Conservation (phyloP, 2,113 vertebrate species). For the Eulemur macaco region DNA sequence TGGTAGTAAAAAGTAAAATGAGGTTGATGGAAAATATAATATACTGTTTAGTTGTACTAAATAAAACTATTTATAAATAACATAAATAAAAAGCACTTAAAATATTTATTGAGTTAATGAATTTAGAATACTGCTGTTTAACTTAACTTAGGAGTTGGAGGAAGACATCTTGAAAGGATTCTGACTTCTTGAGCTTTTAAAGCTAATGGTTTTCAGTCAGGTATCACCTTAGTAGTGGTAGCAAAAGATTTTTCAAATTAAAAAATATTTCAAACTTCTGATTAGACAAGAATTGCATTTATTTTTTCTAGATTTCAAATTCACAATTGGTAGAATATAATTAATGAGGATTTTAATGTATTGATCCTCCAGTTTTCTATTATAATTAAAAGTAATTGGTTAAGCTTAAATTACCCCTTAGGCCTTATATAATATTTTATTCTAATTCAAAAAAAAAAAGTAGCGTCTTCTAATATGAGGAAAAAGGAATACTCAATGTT, state of each 20-base stretch:
- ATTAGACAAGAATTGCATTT: neutral
- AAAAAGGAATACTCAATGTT: neutral
- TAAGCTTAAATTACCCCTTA: neutral
- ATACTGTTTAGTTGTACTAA: neutral
- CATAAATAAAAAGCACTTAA: neutral
- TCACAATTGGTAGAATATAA: neutral
- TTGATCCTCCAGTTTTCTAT: neutral
- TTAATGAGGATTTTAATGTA: neutral
- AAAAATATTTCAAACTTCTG: neutral
- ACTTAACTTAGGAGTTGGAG: neutral
- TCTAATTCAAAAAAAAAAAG: neutral
- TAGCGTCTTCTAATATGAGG: neutral
- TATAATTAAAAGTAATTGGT: neutral
- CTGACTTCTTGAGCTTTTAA: neutral
- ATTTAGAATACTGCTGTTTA: neutral
- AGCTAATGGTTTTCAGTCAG: neutral
- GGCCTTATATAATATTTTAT: neutral
- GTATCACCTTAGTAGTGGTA: neutral
- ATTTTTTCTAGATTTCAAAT: neutral
- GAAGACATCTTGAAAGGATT: neutral
- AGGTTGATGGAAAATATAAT: neutral
- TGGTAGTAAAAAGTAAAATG: neutral
- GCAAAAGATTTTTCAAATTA: neutral
- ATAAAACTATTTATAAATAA: neutral
- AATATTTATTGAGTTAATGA: neutral